Conservation (phyloP, 2,113 vertebrate species). For the Prochilodus magdalenae region DNA sequence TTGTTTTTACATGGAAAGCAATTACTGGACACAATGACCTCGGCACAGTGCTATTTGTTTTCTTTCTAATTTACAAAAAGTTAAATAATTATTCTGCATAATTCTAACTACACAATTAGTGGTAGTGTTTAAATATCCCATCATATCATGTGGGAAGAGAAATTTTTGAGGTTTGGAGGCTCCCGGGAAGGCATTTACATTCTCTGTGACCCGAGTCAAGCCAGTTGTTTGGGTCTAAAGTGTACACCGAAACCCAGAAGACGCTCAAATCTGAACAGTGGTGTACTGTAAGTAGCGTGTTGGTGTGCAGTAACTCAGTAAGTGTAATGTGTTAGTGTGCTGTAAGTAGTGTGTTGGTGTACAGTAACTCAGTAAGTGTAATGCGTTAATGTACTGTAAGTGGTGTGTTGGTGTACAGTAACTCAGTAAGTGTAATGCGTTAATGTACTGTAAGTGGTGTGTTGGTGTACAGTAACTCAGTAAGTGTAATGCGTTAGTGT, state of each 20-base stretch:
- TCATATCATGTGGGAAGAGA: background rate
- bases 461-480: too few species aligned
- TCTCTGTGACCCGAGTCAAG: background rate
- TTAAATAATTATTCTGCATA: background rate
- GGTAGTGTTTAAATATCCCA: background rate
- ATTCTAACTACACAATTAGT: background rate
- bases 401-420: too few species aligned
- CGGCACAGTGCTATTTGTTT: constrained; percentile 5
- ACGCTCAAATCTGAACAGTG: background rate
- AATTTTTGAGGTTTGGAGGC: background rate
- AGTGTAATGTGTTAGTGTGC: too few species aligned
- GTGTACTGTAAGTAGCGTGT: too few species aligned
- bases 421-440: too few species aligned
- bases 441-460: too few species aligned
- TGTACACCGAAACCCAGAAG: background rate
- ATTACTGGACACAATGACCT: background rate
- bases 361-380: too few species aligned
- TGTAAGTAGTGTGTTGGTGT: too few species aligned
- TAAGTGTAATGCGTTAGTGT: too few species aligned
- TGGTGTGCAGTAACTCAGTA: too few species aligned
- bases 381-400: too few species aligned
- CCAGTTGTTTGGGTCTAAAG: background rate
- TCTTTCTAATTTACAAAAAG: constrained; percentile 13
- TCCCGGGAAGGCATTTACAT: background rate
- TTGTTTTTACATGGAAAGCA: constrained; percentile 15